Percentiles rank a stretch among this genome's conserved stretches.
These are phyloP conservation scores for Sebastes schlegelii DNA, from an alignment of 2,113 vertebrate species.

Conservation along the genomic window DNA sequence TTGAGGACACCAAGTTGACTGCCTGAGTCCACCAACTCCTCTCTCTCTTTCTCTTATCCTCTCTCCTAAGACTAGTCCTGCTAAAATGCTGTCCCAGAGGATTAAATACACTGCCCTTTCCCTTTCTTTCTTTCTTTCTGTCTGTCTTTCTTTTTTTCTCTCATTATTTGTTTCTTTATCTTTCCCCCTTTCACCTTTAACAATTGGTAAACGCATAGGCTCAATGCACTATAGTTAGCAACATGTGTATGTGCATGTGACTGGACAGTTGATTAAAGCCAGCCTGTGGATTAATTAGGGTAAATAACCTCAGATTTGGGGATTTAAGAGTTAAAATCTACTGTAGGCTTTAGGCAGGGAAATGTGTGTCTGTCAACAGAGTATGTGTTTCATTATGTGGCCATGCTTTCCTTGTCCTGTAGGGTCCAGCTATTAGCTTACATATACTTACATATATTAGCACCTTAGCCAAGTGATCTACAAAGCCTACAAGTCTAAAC, in stretches of 20 bases:
- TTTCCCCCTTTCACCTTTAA: conserved; percentile 14
- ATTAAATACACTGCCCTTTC: conserved; percentile 44
- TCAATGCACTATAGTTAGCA: not conserved
- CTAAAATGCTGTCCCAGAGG: conserved; percentile 29
- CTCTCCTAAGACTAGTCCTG: conserved; percentile 39
- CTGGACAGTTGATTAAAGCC: conserved; percentile 61
- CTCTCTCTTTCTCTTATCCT: conserved; percentile 47
- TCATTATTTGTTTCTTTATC: not conserved
- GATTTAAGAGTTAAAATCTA: conserved; percentile 72
- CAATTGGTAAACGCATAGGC: not conserved
- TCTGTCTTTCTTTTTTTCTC: not conserved
- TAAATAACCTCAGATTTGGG: conserved; percentile 77
- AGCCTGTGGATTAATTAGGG: conserved; percentile 74
- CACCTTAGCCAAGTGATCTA: not conserved
- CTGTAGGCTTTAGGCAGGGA: conserved; percentile 39
- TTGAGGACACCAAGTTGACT: conserved; percentile 77
- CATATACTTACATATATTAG: not conserved
- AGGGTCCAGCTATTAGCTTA: not conserved
- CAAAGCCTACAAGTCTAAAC: not conserved
- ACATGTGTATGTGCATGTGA: conserved; percentile 29
- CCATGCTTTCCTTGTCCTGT: not conserved
- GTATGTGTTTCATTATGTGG: conserved; percentile 26
- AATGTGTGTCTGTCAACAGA: conserved; percentile 18
- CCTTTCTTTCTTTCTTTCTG: not conserved
- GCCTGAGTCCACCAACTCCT: conserved; percentile 50